Percentiles rank a stretch among this genome's conserved stretches.
Conservation (phyloP, 2,113 vertebrate genomes). For the Perca schrenkii region DNA sequence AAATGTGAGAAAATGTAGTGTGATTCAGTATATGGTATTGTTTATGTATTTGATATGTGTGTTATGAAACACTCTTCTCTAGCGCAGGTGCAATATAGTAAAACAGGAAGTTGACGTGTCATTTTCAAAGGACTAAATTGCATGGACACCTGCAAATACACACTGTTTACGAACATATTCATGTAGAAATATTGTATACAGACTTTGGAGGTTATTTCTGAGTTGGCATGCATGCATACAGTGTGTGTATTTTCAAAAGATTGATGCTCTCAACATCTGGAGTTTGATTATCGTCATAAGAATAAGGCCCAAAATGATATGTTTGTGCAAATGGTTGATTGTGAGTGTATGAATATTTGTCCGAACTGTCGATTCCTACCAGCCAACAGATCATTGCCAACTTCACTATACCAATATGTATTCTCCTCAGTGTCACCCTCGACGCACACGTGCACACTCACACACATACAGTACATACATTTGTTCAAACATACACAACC, state of each 20-base stretch:
- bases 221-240: background rate
- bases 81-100: background rate
- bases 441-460: constrained; percentile 16
- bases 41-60: background rate
- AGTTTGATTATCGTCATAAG: constrained; percentile 37
- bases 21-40: background rate
- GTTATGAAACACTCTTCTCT: background rate
- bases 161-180: constrained; percentile 40
- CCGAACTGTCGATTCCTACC: constrained; percentile 9
- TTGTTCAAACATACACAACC: background rate
- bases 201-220: background rate
- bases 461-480: constrained; percentile 13
- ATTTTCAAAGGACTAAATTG: background rate
- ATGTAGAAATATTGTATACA: constrained; percentile 37
- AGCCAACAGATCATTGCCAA: background rate
- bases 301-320: constrained; percentile 26
- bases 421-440: constrained; percentile 7
- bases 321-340: constrained; percentile 32
- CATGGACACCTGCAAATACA: constrained; percentile 27
- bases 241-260: constrained; percentile 28
- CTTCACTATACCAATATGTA: constrained; percentile 8
- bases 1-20: background rate
- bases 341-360: constrained; percentile 28
- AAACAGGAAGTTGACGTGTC: constrained; percentile 16
- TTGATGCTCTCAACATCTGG: constrained; percentile 40